Evolutionary conservation across 1,140 invertebrate genomes (phyloP).

Genomic region (Agrypnia vestita): DNA sequence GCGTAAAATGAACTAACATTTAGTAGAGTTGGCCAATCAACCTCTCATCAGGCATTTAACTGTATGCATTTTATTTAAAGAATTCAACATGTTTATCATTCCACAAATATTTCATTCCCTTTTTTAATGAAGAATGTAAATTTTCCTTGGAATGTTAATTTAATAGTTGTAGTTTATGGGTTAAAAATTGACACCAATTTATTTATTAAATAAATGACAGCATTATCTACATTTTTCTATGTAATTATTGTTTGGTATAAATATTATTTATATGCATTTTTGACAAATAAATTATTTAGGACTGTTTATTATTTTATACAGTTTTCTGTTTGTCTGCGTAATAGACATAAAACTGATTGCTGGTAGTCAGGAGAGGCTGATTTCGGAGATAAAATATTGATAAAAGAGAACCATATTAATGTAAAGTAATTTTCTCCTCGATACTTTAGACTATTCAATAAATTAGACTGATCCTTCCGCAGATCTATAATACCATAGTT

Average conservation of each 20-base stretch:
- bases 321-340: not conserved
- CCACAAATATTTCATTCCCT: conserved; percentile 28
- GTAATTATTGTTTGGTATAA: conserved; percentile 44
- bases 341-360: not conserved
- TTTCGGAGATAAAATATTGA: conserved; percentile 13
- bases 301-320: not conserved
- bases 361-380: conserved; percentile 17
- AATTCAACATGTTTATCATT: conserved; percentile 19
- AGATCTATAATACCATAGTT: conserved; percentile 53
- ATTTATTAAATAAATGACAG: conserved; percentile 40
- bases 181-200: conserved; percentile 38
- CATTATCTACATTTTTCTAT: conserved; percentile 38
- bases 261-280: conserved; percentile 30
- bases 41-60: not conserved
- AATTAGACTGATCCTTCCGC: conserved; percentile 60
- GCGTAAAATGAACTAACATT: no score
- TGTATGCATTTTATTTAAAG: not conserved
- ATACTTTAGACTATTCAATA: conserved; percentile 56
- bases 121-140: conserved; percentile 23
- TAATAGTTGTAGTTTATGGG: conserved; percentile 26
- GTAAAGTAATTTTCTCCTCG: conserved; percentile 46
- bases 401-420: conserved; percentile 26
- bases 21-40: no score
- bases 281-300: conserved; percentile 29
- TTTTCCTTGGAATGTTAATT: conserved; percentile 52